A percentile compares a stretch with the other conserved stretches of the same genome.
Conservation (phyloP, 1,140 invertebrate species). For the Amyelois transitella region DNA sequence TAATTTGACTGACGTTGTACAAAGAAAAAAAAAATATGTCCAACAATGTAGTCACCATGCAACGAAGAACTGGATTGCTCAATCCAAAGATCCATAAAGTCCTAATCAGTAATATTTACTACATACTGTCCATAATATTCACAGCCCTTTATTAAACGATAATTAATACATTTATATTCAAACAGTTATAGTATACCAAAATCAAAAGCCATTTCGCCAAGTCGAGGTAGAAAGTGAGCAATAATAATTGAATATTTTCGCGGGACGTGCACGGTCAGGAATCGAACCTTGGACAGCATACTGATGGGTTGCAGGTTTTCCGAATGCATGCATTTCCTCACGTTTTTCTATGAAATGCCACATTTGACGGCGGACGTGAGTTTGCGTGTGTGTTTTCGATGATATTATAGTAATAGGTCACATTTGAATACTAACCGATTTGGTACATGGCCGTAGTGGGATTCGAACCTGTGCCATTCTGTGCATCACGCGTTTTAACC, state of each 20-base stretch:
- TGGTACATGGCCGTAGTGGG: no score
- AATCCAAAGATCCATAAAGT: background rate
- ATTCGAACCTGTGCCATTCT: no score
- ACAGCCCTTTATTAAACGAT: background rate
- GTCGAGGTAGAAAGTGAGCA: constrained; percentile 43
- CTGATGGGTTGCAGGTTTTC: constrained; percentile 35
- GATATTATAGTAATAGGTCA: no score
- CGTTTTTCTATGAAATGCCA: constrained; percentile 18
- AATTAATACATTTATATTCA: constrained; percentile 4
- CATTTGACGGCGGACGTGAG: background rate
- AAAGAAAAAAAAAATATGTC: no score
- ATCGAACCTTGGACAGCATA: constrained; percentile 36
- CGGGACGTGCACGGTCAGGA: constrained; percentile 49
- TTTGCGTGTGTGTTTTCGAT: background rate
- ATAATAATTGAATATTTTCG: constrained; percentile 43
- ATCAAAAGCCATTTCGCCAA: background rate
- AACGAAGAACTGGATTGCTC: no score
- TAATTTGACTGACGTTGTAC: no score
- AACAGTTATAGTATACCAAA: background rate
- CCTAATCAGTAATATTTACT: background rate
- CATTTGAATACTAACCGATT: no score
- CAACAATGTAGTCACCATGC: no score
- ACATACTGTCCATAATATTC: background rate
- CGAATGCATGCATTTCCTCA: constrained; percentile 2
- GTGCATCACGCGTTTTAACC: no score